Percentiles rank a stretch among this genome's conserved stretches.
These are phyloP conservation scores for Erannis defoliaria DNA, from an alignment of 2,888 invertebrate genomes.

Conservation along the genomic window DNA sequence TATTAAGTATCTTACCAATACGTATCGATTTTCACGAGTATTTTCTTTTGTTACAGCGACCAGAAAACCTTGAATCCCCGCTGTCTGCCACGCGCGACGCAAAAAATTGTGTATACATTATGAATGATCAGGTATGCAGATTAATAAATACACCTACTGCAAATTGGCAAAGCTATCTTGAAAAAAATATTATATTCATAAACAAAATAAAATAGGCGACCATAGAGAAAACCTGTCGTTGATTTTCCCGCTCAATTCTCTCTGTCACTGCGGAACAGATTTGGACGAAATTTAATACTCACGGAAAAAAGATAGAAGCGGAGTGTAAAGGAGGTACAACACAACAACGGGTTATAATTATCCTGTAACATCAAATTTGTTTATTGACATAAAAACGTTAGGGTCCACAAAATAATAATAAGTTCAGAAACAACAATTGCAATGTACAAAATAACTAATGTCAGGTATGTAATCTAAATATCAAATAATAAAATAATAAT, in stretches of 20 bases:
- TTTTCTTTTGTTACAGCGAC: conserved; percentile 88
- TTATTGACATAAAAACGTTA: too few species aligned
- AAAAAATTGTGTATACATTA: conserved; percentile 90
- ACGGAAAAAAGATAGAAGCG: too few species aligned
- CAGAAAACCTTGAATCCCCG: conserved; percentile 91
- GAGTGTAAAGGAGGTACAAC: too few species aligned
- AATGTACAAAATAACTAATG: too few species aligned
- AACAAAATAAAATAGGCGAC: background rate
- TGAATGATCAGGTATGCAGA: conserved; percentile 90
- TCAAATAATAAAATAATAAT: too few species aligned
- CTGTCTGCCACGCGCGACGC: conserved; percentile 90
- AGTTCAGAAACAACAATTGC: too few species aligned
- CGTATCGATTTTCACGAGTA: conserved; percentile 27
- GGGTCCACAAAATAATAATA: too few species aligned
- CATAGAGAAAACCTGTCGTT: background rate
- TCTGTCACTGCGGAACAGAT: background rate
- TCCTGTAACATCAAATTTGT: too few species aligned
- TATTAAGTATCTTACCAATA: conserved; percentile 19
- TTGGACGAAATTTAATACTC: background rate
- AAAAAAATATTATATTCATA: background rate
- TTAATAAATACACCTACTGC: background rate
- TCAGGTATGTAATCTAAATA: too few species aligned
- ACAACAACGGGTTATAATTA: too few species aligned
- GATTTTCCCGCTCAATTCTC: background rate
- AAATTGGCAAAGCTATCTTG: background rate